A percentile compares a stretch with the other conserved stretches of the same genome.
These are phyloP conservation scores for Zygogramma bicolorata DNA, from an alignment of 2,888 invertebrate genomes.

Conservation along the genomic window DNA sequence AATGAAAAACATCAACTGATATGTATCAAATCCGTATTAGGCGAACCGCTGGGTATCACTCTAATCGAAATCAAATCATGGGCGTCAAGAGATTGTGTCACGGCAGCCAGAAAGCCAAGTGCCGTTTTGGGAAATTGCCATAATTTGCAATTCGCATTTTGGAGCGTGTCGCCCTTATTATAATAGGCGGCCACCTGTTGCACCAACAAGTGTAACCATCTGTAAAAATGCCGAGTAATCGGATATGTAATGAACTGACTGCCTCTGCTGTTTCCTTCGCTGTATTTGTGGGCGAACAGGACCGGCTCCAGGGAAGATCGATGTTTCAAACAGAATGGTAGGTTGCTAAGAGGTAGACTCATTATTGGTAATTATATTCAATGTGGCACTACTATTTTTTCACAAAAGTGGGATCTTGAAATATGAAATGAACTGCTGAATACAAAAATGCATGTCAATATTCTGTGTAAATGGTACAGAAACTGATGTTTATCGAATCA, in stretches of 20 bases:
- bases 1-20: too few species aligned
- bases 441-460: too few species aligned
- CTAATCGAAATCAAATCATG: constrained; percentile 10
- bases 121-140: constrained; percentile 13
- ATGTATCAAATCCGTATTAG: too few species aligned
- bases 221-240: constrained; percentile 22
- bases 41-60: too few species aligned
- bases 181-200: constrained; percentile 19
- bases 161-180: constrained; percentile 7
- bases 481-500: too few species aligned
- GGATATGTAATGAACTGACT: constrained; percentile 19
- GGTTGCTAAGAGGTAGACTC: too few species aligned
- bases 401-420: too few species aligned
- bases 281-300: background rate
- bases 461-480: too few species aligned
- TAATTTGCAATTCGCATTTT: constrained; percentile 23
- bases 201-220: constrained; percentile 4
- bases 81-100: background rate
- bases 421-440: too few species aligned
- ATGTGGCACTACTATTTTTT: too few species aligned
- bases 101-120: background rate
- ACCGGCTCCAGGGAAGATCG: background rate
- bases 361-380: too few species aligned
- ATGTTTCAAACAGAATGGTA: background rate
- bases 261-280: background rate